Percentiles rank a stretch among this genome's conserved stretches.
phyloP scores from a whole-genome alignment of 2,113 vertebrate species.

The Planiliza haematocheilus region DNA sequence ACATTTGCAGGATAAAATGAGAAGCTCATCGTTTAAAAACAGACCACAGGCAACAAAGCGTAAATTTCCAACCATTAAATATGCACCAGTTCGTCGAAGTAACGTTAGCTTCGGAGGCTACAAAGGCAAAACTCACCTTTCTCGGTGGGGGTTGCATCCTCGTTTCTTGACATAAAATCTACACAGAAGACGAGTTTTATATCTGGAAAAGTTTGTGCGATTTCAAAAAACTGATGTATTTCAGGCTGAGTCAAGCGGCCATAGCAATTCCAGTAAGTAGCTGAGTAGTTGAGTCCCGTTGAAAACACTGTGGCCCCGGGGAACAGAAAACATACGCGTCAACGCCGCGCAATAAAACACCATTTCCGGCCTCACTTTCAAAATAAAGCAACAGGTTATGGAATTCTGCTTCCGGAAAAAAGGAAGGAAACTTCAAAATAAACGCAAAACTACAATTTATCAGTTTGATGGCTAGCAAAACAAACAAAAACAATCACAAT shows the following conservation, averaged over 20 bases:
- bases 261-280: constrained; percentile 63
- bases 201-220: constrained; percentile 38
- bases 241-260: constrained; percentile 67
- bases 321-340: constrained; percentile 66
- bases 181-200: constrained; percentile 49
- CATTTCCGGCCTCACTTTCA: constrained; percentile 36
- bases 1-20: background rate
- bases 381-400: background rate
- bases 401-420: background rate
- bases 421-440: constrained; percentile 40
- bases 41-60: constrained; percentile 63
- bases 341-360: background rate
- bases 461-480: too few species aligned
- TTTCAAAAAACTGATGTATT: constrained; percentile 2
- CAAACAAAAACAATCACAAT: too few species aligned
- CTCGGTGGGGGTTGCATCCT: constrained; percentile 96
- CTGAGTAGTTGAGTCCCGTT: constrained; percentile 71
- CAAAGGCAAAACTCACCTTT: constrained; percentile 86
- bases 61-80: constrained; percentile 67
- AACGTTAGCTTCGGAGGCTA: constrained; percentile 69
- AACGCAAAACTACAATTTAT: too few species aligned
- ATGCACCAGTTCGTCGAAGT: constrained; percentile 73
- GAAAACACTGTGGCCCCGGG: constrained; percentile 74
- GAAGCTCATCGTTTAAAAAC: background rate
- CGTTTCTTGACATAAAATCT: constrained; percentile 72